Evolutionary conservation across 1,140 invertebrate species (phyloP).

Genomic region (Drosophila ercepeae): DNA sequence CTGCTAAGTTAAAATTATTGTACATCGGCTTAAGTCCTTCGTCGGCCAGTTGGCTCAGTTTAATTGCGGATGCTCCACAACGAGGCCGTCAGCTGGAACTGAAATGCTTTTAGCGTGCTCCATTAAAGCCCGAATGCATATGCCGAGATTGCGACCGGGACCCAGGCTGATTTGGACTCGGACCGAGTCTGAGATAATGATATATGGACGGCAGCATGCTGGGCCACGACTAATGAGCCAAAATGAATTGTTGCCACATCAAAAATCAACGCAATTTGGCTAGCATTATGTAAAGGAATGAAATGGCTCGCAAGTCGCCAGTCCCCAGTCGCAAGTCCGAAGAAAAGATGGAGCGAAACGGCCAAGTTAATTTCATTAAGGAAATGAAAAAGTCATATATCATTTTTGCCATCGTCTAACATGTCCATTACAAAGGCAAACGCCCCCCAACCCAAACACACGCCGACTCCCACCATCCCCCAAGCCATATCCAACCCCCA

Average conservation of each 20-base stretch:
- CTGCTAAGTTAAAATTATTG: conserved; percentile 61
- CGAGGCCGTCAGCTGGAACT: conserved; percentile 12
- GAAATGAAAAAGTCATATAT: conserved; percentile 82
- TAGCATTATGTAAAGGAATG: conserved; percentile 73
- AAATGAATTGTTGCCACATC: conserved; percentile 80
- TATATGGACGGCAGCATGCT: conserved; percentile 71
- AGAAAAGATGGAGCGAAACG: conserved; percentile 13
- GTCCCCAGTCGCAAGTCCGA: not conserved
- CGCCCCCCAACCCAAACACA: conserved; percentile 26
- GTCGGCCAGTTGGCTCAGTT: conserved; percentile 28
- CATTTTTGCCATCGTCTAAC: conserved; percentile 79
- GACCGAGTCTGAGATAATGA: conserved; percentile 61
- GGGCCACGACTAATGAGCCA: conserved; percentile 72
- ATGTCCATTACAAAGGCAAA: conserved; percentile 72
- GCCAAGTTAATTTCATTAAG: conserved; percentile 81
- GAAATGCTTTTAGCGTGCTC: conserved; percentile 53
- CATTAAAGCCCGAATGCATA: conserved; percentile 54
- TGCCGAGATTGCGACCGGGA: conserved; percentile 37
- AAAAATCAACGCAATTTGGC: conserved; percentile 81
- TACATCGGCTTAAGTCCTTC: conserved; percentile 57
- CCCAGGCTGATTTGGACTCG: not conserved
- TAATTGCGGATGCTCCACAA: conserved; percentile 19
- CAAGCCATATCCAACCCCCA: not conserved
- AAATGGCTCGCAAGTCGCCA: not conserved
- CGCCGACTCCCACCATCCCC: not conserved